These are phyloP conservation scores for Caenorhabditis sp. DNA, from an alignment of 2,888 invertebrate species.

Conservation along the genomic window DNA sequence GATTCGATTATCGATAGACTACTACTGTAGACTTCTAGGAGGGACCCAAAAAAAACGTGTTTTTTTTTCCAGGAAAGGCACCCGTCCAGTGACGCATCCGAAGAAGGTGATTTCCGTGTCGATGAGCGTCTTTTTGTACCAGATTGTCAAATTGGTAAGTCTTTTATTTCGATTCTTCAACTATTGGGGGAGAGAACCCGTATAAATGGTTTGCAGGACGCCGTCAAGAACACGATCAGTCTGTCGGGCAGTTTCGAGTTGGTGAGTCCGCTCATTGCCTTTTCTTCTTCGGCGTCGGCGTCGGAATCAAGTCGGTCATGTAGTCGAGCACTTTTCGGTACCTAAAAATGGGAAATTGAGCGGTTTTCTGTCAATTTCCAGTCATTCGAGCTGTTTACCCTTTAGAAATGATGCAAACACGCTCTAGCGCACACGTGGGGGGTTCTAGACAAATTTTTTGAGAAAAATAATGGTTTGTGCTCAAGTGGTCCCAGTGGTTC, in stretches of 20 bases:
- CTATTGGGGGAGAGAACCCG: constrained; percentile 9
- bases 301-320: constrained; percentile 50
- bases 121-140: constrained; percentile 77
- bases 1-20: neutral
- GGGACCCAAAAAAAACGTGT: neutral
- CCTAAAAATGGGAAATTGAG: constrained; percentile 21
- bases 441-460: no score
- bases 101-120: constrained; percentile 76
- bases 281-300: constrained; percentile 10
- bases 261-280: constrained; percentile 71
- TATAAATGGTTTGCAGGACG: constrained; percentile 70
- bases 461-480: no score
- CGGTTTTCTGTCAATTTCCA: no score
- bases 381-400: no score
- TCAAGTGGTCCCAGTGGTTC: no score
- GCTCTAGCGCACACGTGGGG: no score
- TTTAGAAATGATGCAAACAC: no score
- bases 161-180: neutral
- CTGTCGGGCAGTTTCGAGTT: constrained; percentile 78
- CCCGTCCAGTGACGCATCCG: constrained; percentile 77
- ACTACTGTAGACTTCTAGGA: neutral
- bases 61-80: constrained; percentile 71
- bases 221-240: constrained; percentile 78
- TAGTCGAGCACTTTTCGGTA: constrained; percentile 58
- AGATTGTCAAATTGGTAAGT: constrained; percentile 78